These are phyloP conservation scores for Thera britannica DNA, from an alignment of 2,888 invertebrate genomes.

Conservation along the genomic window DNA sequence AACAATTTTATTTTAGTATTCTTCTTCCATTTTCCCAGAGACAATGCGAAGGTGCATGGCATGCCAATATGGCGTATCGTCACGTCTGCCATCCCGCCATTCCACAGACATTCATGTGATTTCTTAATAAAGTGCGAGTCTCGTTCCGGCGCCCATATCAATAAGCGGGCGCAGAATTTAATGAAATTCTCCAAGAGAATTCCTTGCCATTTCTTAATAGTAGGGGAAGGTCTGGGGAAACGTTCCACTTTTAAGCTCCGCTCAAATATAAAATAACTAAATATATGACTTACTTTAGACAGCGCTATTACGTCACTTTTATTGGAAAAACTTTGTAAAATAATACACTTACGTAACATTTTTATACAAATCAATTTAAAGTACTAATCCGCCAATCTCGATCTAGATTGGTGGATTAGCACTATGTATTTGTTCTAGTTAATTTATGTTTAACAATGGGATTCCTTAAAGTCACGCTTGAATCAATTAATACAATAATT, in stretches of 20 bases:
- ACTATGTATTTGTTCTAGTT: too few species aligned
- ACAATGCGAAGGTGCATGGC: constrained; percentile 46
- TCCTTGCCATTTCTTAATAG: constrained; percentile 62
- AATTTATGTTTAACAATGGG: too few species aligned
- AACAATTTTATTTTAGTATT: constrained; percentile 2
- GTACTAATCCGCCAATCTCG: too few species aligned
- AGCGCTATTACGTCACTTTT: too few species aligned
- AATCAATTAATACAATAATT: too few species aligned
- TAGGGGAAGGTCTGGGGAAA: constrained; percentile 29
- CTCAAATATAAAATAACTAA: not conserved
- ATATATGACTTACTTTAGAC: too few species aligned
- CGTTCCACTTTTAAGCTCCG: constrained; percentile 3
- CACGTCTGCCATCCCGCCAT: constrained; percentile 64
- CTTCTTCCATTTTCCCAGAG: constrained; percentile 24
- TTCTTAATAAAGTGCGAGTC: constrained; percentile 81
- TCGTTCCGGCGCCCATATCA: constrained; percentile 78
- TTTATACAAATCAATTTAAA: too few species aligned
- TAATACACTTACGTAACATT: too few species aligned
- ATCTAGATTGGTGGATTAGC: too few species aligned
- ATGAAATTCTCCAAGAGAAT: constrained; percentile 71
- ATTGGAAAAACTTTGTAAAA: too few species aligned
- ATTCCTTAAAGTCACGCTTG: too few species aligned
- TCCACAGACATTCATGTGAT: constrained; percentile 77
- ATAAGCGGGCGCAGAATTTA: constrained; percentile 73
- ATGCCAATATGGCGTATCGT: constrained; percentile 72